Base-by-base conservation (phyloP, 2,888 invertebrate genomes). In the Aspidiotus rigidus region DNA sequence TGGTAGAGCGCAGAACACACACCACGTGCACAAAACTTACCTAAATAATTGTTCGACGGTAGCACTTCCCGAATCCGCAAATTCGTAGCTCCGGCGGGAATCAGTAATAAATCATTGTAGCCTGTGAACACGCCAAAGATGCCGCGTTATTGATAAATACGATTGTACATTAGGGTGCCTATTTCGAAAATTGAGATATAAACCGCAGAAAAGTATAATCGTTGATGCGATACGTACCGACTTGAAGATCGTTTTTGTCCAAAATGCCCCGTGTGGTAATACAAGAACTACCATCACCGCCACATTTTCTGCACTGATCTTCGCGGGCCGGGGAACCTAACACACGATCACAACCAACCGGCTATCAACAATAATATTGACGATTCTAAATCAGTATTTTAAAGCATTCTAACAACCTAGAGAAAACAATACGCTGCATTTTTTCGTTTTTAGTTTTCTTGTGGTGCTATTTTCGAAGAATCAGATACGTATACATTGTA, bases 281-380 rank as follows among this genome's bases (percentile, higher is more conserved):
- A 77, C 97, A 97, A 74, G 87, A 86, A 71, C 87, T 87, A 10
- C 91, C 92, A 78, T 93, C 89, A 0, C 96, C 96, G n/a, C 90
- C 90, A 77, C 97, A 97, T 75, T 87, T 86, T 55, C 93, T 84
- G 77, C 97, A 97, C 74, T 89, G 88, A 79, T 97, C 97, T 79
- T 93, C 93, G 74, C 84, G 84, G 10, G 88, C 85, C 69, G 83
- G 80, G 7, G 96, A 96, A 11, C 95, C 96, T 75, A 97, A 81
- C 86, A 93, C 88, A 84, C 88, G 88, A 79, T 97, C 96, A 78
- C 97, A 97, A 70, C 97, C 97, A 56, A 96, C 92, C 9, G 89
- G 86, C 90, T 92, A 76, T 39, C 77, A 76, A 71, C 54, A 53
- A 49, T 28, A 28, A 28, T 66, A 57, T 40, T 57, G 57, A 40